Percentiles rank a stretch among this genome's conserved stretches.
Evolutionary conservation across 2,888 invertebrate species (phyloP).

Genomic region (Dicyrtomina minuta): DNA sequence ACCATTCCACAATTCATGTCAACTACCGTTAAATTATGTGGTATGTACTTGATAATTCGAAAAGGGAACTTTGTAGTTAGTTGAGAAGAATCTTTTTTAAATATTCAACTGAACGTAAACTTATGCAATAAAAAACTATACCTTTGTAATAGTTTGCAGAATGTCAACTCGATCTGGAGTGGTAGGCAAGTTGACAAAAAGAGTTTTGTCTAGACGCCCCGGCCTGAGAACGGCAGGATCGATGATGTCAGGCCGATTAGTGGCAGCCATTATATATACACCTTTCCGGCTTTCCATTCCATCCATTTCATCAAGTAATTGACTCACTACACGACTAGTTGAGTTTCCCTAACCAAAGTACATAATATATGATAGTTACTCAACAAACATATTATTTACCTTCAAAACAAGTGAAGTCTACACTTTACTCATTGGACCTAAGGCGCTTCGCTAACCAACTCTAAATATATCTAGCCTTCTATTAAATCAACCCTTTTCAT

Average conservation of each 20-base stretch:
- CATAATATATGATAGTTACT: too few species aligned
- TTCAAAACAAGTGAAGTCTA: too few species aligned
- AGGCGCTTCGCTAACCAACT: too few species aligned
- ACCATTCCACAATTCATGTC: too few species aligned
- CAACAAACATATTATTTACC: too few species aligned
- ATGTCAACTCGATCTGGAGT: constrained; percentile 81
- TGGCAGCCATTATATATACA: constrained; percentile 93
- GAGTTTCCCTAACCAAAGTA: constrained; percentile 63
- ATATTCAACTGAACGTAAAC: not conserved
- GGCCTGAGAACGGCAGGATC: constrained; percentile 91
- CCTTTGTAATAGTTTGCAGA: constrained; percentile 83
- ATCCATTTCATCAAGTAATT: constrained; percentile 97
- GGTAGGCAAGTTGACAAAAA: constrained; percentile 86
- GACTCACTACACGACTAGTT: constrained; percentile 87
- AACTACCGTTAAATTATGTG: too few species aligned
- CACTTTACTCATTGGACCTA: too few species aligned
- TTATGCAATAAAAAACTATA: constrained; percentile 54
- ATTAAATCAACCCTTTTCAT: too few species aligned
- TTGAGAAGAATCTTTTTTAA: not conserved
- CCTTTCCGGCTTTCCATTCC: constrained; percentile 87
- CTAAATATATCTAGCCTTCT: too few species aligned
- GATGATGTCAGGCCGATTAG: constrained; percentile 93
- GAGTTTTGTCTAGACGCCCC: constrained; percentile 84
- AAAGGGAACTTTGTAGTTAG: too few species aligned
- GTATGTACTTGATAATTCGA: too few species aligned